A percentile compares a stretch with the other conserved stretches of the same genome.
Conservation (phyloP, 2,113 vertebrate genomes). For the Scartelaos histophorus region DNA sequence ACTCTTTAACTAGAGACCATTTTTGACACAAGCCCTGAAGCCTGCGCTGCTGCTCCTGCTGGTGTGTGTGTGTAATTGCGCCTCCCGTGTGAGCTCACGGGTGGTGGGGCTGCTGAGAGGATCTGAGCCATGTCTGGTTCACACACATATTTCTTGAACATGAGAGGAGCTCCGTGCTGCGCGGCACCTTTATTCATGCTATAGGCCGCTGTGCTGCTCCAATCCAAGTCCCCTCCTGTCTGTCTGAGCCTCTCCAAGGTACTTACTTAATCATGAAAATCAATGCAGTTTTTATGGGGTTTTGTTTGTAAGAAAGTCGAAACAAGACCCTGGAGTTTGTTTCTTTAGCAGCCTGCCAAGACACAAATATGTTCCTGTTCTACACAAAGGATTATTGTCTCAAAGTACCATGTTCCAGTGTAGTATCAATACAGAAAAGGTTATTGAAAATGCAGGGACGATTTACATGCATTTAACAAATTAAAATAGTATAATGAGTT, state of each 20-base stretch:
- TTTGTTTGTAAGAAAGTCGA: background rate
- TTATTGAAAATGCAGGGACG: too few species aligned
- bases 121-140: background rate
- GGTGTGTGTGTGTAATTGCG: conserved; percentile 14
- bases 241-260: background rate
- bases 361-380: background rate
- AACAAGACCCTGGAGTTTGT: background rate
- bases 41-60: conserved; percentile 7
- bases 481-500: too few species aligned
- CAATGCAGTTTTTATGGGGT: background rate
- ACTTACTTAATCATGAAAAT: background rate
- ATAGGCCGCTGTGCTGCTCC: background rate
- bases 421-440: too few species aligned
- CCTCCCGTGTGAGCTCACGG: conserved; percentile 19
- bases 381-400: background rate
- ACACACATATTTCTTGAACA: background rate
- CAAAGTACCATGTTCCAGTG: background rate
- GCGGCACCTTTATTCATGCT: conserved; percentile 1
- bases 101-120: background rate
- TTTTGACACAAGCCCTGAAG: conserved; percentile 24
- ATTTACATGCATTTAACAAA: too few species aligned
- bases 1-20: conserved; percentile 33
- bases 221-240: background rate
- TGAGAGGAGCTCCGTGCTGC: conserved; percentile 11
- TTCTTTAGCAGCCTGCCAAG: background rate